A percentile compares a stretch with the other conserved stretches of the same genome.
Conservation (phyloP, 2,113 vertebrate genomes). For the Chaetodon auriga region DNA sequence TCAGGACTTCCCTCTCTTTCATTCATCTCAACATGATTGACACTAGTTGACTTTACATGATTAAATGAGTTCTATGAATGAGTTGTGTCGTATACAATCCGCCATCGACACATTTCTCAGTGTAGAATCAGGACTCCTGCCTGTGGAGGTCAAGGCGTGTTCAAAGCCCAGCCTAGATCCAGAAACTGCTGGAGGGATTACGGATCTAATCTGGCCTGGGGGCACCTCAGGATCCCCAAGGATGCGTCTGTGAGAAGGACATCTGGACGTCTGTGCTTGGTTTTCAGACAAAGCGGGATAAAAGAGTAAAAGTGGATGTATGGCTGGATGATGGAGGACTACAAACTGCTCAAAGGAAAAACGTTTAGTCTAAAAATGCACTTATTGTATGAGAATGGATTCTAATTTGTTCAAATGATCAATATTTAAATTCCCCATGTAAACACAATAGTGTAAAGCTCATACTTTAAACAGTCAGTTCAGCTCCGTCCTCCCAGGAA, state of each 20-base stretch:
- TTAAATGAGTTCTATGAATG: no score
- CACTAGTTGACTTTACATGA: no score
- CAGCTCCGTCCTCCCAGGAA: background rate
- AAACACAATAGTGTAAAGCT: background rate
- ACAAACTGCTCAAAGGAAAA: background rate
- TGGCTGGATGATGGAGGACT: background rate
- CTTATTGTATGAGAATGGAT: background rate
- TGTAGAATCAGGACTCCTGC: background rate
- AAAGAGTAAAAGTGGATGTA: background rate
- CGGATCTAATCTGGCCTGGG: background rate
- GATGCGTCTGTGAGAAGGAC: background rate
- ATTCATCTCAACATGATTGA: no score
- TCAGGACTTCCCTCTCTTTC: no score
- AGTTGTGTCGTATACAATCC: no score
- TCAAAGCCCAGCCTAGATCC: background rate
- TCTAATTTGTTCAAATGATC: background rate
- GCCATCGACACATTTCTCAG: no score
- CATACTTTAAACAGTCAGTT: background rate
- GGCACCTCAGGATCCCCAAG: background rate
- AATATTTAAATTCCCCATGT: background rate
- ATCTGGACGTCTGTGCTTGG: background rate
- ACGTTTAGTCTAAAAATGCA: background rate
- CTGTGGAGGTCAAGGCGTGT: background rate
- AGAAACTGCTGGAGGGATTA: slow-evolving; percentile 11
- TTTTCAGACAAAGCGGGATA: background rate